Base-by-base conservation (phyloP, 2,888 invertebrate genomes). In the Octodonta nipae region DNA sequence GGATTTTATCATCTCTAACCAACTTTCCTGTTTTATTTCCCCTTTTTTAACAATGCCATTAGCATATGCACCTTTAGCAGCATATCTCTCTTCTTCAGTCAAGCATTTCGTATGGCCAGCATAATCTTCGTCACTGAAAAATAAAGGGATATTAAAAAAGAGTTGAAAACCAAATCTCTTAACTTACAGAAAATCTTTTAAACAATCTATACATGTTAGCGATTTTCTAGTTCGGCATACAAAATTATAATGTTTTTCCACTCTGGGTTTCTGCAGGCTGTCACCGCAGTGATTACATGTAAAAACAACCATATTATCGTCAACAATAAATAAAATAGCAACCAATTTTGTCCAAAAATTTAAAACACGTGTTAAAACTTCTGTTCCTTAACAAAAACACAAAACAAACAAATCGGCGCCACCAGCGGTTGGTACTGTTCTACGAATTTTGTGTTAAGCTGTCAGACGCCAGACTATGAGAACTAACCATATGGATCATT, bases 231-330 rank as follows among this genome's bases (percentile, higher is more conserved):
- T 67, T 43, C 70, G 67, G 32, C 89, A 91, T 54, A 72, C 70
- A 30, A 70, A 72, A 43, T 71, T 68, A 54, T 80, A 83, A 61
- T 93, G 93, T 53, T 87, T 88, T 45, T 86, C 87, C 0, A 92
- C 91, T 56, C 82, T 78, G 14, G 85, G 82, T 56, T 95, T 95
- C 57, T 91, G 88, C 17, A 92, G 63, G 22, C 87, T 78, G 38
- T 87, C 87, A 1, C 92, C 91, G 58, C 95, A 96, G 45, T 79
- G 72, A 49, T 84, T 83, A 60, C 95, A 95, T 7, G 84, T 85
- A 58, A 95, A 95, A 32, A 88, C 82, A 26, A 95, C 95, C 95
- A 95, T 95, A 34, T 25, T 44, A n/a, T n/a, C n/a, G n/a, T n/a
- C n/a, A n/a, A n/a, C n/a, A n/a, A n/a, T n/a, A n/a, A n/a, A n/a